These are phyloP conservation scores for Microcebus murinus DNA, from an alignment of 2,113 vertebrate species.

Conservation along the genomic window DNA sequence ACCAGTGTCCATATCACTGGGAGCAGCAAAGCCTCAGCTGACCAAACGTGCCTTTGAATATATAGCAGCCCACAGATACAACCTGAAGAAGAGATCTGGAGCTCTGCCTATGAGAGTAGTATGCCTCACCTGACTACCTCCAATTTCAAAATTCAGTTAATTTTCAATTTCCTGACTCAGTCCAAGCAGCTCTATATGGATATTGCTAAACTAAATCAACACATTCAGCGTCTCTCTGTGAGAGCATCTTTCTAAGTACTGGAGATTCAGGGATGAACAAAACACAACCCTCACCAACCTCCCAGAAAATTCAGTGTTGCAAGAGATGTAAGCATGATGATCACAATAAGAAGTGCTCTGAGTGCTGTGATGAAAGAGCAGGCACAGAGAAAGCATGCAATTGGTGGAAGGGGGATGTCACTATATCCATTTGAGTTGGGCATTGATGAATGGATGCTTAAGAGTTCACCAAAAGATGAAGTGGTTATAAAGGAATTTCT, in stretches of 20 bases:
- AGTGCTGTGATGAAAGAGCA: background rate
- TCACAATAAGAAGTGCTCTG: background rate
- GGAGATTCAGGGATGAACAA: background rate
- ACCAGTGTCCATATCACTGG: background rate
- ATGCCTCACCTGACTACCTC: background rate
- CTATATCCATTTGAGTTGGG: background rate
- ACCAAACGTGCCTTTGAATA: background rate
- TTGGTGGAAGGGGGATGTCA: background rate
- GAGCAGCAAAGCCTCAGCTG: slow-evolving; percentile 5
- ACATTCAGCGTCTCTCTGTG: background rate
- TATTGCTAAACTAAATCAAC: slow-evolving; percentile 4
- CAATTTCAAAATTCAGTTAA: background rate
- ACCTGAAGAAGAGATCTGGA: background rate
- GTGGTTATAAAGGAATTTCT: background rate
- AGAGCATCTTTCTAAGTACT: background rate
- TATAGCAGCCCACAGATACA: background rate
- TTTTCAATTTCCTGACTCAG: background rate
- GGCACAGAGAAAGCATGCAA: background rate
- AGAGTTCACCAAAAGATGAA: background rate
- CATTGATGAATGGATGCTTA: background rate
- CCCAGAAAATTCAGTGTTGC: background rate
- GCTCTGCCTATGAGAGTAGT: background rate
- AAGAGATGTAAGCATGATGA: background rate
- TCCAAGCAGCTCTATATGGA: background rate
- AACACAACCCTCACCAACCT: background rate